Base-by-base conservation (phyloP, 2,888 invertebrate species). In the Plagodis pulveraria region DNA sequence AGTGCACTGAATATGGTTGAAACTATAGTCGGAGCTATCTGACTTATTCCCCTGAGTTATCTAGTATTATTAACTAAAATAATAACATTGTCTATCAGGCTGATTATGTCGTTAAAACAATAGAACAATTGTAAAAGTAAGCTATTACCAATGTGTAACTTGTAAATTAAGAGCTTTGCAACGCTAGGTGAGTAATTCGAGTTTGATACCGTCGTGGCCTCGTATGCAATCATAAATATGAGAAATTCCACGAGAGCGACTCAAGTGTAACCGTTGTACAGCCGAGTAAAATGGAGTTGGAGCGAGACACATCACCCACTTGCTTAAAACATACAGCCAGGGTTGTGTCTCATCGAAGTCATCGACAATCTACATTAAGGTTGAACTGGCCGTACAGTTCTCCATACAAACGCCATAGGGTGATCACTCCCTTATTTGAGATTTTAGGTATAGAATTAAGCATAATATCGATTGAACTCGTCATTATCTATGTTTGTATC, bases 261-360 rank as follows among this genome's bases (percentile, higher is more conserved):
- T 79, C 73, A 77, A 76, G 75, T 76, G 78, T 77, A 72, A 76
- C 76, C 70, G 66, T 64, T 63, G 72, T 66, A 62, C 58, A 65
- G 67, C 48, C 63, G 64, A 71, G 70, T 65, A 62, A 69, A 76
- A 65, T 71, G 73, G 80, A 83, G 87, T 78, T 86, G 81, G 78
- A 87, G 83, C 87, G 88, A 80, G 74, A 84, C 87, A 80, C 76
- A 84, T 85, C 83, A 82, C 82, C 84, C 77, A 84, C 80, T 84
- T 84, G 76, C 69, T 56, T 7, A 22, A 22, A 22, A 22, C 22
- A 2, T 2, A 22, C 22, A 22, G 22, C 4, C 22, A 22, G 22
- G 22, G 22, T 22, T 22, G 22, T 22, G 22, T 22, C 22, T 22
- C 22, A 22, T 22, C 36, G 36, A 36, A 2, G 5, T 22, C 22